Base-by-base conservation (phyloP, 2,113 vertebrate species). In the Drymodes brunneopygia region DNA sequence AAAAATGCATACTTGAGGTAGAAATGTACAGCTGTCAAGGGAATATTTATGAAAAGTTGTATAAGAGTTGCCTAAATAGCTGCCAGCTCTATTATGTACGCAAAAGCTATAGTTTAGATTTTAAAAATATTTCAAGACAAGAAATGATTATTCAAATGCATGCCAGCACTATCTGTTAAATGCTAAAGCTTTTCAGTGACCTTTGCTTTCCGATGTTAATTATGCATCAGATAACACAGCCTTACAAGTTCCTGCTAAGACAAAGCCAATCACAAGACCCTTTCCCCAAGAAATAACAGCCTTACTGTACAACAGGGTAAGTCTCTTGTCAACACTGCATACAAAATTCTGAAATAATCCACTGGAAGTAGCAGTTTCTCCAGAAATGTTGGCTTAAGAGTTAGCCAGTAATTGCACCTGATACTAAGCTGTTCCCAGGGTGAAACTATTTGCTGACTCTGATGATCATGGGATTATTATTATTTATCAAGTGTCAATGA, bases 401-500 rank as follows among this genome's bases (percentile, higher is more conserved):
- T 79, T 85, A 87, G 38, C 45, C 70, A 65, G 33, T 94, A 72
- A 69, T 77, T 77, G 70, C 60, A 69, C 36, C 54, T 27, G 78
- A 70, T 38, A 60, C 13, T 40, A 44, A 57, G 27, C 19, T 91
- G n/a, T 36, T 96, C 70, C 89, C 81, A 71, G 36, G 78, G 53
- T 35, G 48, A 91, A 94, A 85, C n/a, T 72, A n/a, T 71, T 89
- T 89, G 70, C 77, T 85, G 44, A 70, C 42, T 57, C 27, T 70
- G 61, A 89, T 57, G 61, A 95, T 90, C n/a, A 53, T 23, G 36
- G 62, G 36, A 91, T 89, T 74, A 71, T 79, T 90, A 83, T 79
- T 96, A 75, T 94, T 95, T 94, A 92, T 69, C 78, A 64, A 82
- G 38, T 72, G 58, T 57, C 91, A 92, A 25, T n/a, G 65, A 86